Evolutionary conservation across 1,140 invertebrate genomes (phyloP).

Genomic region (Papilio dardanus): DNA sequence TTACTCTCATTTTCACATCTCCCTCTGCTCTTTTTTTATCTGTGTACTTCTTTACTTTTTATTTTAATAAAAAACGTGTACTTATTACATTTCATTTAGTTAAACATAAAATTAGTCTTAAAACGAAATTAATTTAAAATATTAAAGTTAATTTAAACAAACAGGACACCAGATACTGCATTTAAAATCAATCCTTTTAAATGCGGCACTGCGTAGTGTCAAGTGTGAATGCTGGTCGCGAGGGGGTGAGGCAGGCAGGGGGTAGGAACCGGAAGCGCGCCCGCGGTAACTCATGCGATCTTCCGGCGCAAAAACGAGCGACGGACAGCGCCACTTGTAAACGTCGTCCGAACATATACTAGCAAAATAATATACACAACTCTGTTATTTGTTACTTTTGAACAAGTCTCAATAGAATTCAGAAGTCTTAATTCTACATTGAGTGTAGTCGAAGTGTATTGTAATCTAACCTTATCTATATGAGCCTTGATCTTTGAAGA

Average conservation of each 20-base stretch:
- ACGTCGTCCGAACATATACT: constrained; percentile 7
- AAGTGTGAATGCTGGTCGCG: background rate
- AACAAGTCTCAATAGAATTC: background rate
- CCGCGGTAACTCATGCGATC: constrained; percentile 26
- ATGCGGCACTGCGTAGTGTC: constrained; percentile 14
- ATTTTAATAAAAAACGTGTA: too few species aligned
- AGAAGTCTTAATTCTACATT: background rate
- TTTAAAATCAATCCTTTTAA: constrained; percentile 6
- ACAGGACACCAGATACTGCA: background rate
- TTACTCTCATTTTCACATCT: too few species aligned
- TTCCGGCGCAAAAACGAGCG: constrained; percentile 28
- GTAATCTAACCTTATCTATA: background rate
- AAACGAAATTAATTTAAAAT: background rate
- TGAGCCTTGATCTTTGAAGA: background rate
- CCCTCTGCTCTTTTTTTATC: too few species aligned
- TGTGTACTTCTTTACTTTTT: too few species aligned
- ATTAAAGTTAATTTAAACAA: background rate
- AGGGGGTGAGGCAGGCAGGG: background rate
- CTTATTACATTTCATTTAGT: too few species aligned
- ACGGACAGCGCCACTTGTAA: constrained; percentile 29
- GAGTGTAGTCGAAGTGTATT: background rate
- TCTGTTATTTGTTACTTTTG: background rate
- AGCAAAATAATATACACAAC: constrained; percentile 2
- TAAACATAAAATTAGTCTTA: too few species aligned
- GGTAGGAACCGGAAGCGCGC: background rate